phyloP scores from a whole-genome alignment of 2,888 invertebrate genomes.

The Acrocyrtus sp. region DNA sequence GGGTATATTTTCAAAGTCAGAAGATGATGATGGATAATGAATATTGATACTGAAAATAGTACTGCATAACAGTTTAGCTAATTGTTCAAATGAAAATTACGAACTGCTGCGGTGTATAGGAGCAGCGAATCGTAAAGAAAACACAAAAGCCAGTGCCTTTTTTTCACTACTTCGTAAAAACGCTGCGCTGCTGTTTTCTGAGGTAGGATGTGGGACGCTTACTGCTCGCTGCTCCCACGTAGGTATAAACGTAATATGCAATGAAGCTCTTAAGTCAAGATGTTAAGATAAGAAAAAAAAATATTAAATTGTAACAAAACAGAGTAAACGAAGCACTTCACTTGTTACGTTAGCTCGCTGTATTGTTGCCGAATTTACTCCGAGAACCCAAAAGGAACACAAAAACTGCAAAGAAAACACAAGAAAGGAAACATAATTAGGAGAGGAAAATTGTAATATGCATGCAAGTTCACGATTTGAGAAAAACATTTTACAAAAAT shows the following conservation, averaged over 20 bases:
- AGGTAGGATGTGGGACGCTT: neutral
- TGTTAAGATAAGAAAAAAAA: constrained; percentile 3
- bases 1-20: neutral
- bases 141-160: constrained; percentile 22
- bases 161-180: neutral
- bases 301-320: neutral
- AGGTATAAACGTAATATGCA: constrained; percentile 26
- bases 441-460: too few relatives aligned
- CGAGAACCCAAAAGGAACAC: too few relatives aligned
- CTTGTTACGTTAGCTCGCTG: too few relatives aligned
- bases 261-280: constrained; percentile 27
- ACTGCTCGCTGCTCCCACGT: constrained; percentile 9
- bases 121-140: constrained; percentile 7
- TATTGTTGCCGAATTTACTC: too few relatives aligned
- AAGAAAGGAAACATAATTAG: too few relatives aligned
- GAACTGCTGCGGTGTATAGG: neutral
- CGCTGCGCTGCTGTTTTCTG: neutral
- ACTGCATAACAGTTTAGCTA: constrained; percentile 35
- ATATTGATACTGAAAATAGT: constrained; percentile 38
- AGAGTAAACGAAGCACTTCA: constrained; percentile 25
- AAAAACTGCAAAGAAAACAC: too few relatives aligned
- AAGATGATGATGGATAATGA: constrained; percentile 17
- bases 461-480: too few relatives aligned
- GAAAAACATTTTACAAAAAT: too few relatives aligned
- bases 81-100: constrained; percentile 36